A percentile compares a stretch with the other conserved stretches of the same genome.
Conservation (phyloP, 1,140 invertebrate genomes). For the Plectus sambesii region DNA sequence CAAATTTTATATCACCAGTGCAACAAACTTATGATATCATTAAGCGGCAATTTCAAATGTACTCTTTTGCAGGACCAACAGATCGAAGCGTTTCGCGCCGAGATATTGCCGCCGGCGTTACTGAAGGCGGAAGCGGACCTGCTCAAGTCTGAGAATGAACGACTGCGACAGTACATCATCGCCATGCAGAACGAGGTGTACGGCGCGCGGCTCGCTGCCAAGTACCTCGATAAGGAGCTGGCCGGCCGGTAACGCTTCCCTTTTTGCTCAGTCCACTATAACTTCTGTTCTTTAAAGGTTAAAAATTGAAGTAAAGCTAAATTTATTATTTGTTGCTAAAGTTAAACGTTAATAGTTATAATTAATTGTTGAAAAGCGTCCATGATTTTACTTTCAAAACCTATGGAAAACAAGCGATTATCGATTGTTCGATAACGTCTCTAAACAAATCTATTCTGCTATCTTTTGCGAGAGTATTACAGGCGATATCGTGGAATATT, state of each 20-base stretch:
- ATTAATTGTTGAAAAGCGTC: too few relatives aligned
- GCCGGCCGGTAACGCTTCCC: slow-evolving; percentile 56
- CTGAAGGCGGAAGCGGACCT: slow-evolving; percentile 58
- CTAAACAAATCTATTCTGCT: too few relatives aligned
- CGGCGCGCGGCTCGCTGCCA: slow-evolving; percentile 66
- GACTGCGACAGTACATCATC: slow-evolving; percentile 59
- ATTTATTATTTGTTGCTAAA: too few relatives aligned
- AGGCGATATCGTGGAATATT: too few relatives aligned
- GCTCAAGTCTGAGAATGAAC: slow-evolving; percentile 59
- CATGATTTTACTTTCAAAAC: too few relatives aligned
- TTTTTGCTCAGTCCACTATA: slow-evolving; percentile 23
- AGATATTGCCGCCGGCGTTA: slow-evolving; percentile 45
- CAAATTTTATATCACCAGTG: background rate
- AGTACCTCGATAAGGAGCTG: slow-evolving; percentile 72
- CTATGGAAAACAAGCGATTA: too few relatives aligned
- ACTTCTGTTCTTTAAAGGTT: too few relatives aligned
- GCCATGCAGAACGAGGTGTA: slow-evolving; percentile 66
- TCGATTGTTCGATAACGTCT: too few relatives aligned
- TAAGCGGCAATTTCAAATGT: slow-evolving; percentile 3
- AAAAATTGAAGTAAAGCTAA: too few relatives aligned
- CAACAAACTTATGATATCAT: slow-evolving; percentile 2
- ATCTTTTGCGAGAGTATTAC: too few relatives aligned
- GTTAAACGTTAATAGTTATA: too few relatives aligned
- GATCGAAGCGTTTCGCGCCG: slow-evolving; percentile 47
- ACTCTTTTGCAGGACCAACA: slow-evolving; percentile 47